phyloP scores from a whole-genome alignment of 1,140 invertebrate species.

The Kradibia gibbosae region DNA sequence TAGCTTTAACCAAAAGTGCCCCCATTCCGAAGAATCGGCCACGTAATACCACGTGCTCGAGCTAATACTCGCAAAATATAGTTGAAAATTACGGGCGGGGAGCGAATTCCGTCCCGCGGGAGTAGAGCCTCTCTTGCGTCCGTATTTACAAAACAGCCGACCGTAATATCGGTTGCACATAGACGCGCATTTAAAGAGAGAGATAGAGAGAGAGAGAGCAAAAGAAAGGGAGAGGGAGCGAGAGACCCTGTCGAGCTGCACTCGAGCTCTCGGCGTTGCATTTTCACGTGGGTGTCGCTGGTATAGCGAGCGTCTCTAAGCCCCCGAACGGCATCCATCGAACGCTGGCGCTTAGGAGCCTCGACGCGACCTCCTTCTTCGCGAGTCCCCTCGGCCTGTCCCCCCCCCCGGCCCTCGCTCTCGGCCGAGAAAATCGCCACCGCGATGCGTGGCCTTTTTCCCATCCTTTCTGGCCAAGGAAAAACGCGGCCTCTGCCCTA shows the following conservation, averaged over 20 bases:
- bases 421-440: background rate
- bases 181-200: no score
- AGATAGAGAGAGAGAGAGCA: no score
- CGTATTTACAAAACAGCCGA: background rate
- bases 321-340: slow-evolving; percentile 20
- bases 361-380: no score
- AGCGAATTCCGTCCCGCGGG: background rate
- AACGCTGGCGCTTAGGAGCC: background rate
- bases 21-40: background rate
- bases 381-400: no score
- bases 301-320: slow-evolving; percentile 33
- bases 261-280: background rate
- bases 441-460: background rate
- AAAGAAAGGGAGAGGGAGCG: no score
- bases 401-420: no score
- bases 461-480: background rate
- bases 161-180: no score
- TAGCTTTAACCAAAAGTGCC: background rate
- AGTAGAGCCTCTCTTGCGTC: background rate
- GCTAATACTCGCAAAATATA: background rate
- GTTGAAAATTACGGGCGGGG: background rate
- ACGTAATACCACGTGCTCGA: background rate
- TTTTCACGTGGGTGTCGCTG: slow-evolving; percentile 9
- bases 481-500: no score
- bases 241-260: background rate